Conservation (phyloP, 2,888 invertebrate genomes). For the Troglohyphantes excavatus region DNA sequence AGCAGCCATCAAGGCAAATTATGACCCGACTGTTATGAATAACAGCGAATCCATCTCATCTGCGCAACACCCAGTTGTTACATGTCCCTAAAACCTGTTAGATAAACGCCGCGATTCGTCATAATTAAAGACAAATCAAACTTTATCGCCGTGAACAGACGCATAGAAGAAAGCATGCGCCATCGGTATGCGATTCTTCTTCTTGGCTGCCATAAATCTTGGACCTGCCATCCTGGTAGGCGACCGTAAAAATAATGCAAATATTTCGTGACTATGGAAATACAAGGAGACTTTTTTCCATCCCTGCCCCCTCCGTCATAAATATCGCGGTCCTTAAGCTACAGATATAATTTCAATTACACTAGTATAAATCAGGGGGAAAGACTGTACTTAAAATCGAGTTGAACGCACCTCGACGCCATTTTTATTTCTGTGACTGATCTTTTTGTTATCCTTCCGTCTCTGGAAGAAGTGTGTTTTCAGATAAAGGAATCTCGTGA, state of each 20-base stretch:
- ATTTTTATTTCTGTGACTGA: conserved; percentile 58
- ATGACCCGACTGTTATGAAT: too few species aligned
- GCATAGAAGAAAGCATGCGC: conserved; percentile 2
- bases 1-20: too few species aligned
- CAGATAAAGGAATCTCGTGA: background rate
- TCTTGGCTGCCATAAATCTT: conserved; percentile 64
- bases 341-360: conserved; percentile 78
- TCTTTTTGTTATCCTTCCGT: background rate
- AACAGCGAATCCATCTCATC: conserved; percentile 64
- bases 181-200: conserved; percentile 67
- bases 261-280: conserved; percentile 76
- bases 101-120: conserved; percentile 68
- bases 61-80: conserved; percentile 42
- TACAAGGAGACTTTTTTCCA: conserved; percentile 72
- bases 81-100: conserved; percentile 46
- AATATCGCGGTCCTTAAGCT: conserved; percentile 66
- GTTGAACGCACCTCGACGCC: conserved; percentile 70
- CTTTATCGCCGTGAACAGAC: conserved; percentile 14
- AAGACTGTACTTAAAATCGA: conserved; percentile 65
- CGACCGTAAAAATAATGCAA: conserved; percentile 72
- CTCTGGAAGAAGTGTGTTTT: background rate
- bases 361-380: conserved; percentile 72
- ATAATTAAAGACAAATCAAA: conserved; percentile 70
- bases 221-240: conserved; percentile 60
- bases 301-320: conserved; percentile 55